These are phyloP conservation scores for Bradypodion pumilum DNA, from an alignment of 2,797 vertebrate species.

Conservation along the genomic window DNA sequence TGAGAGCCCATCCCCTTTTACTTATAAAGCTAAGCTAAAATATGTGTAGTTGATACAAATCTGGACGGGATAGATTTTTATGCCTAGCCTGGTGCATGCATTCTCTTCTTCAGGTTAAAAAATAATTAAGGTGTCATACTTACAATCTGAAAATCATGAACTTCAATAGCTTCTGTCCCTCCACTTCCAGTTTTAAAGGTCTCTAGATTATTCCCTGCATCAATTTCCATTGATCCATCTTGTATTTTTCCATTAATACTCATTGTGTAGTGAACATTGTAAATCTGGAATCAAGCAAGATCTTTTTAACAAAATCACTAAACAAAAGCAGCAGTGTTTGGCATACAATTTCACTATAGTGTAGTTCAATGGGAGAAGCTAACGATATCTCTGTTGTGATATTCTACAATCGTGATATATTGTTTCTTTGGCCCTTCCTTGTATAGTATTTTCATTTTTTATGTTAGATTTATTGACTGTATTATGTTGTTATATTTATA, in stretches of 20 bases:
- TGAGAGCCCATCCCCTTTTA: background rate
- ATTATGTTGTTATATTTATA: too few relatives aligned
- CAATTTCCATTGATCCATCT: conserved; percentile 92
- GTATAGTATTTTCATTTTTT: too few relatives aligned
- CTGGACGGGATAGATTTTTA: background rate
- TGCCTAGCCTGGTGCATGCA: background rate
- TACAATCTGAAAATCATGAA: conserved; percentile 94
- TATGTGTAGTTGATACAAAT: too few relatives aligned
- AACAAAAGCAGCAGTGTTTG: background rate
- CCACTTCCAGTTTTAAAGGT: conserved; percentile 88
- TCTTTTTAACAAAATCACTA: background rate
- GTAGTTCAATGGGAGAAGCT: conserved; percentile 8
- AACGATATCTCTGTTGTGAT: too few relatives aligned
- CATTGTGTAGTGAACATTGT: conserved; percentile 91
- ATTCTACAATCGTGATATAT: too few relatives aligned
- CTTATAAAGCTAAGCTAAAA: too few relatives aligned
- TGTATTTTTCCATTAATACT: conserved; percentile 91
- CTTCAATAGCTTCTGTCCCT: conserved; percentile 86
- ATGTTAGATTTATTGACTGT: too few relatives aligned
- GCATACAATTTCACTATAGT: background rate
- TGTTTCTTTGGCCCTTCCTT: too few relatives aligned
- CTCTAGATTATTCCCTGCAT: conserved; percentile 89
- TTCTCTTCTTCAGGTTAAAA: conserved; percentile 9
- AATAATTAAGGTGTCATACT: conserved; percentile 68
- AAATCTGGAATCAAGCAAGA: conserved; percentile 80